Percentiles rank a stretch among this genome's conserved stretches.
Evolutionary conservation across 2,888 invertebrate genomes (phyloP).

Genomic region (Petrolisthes manimaculis): DNA sequence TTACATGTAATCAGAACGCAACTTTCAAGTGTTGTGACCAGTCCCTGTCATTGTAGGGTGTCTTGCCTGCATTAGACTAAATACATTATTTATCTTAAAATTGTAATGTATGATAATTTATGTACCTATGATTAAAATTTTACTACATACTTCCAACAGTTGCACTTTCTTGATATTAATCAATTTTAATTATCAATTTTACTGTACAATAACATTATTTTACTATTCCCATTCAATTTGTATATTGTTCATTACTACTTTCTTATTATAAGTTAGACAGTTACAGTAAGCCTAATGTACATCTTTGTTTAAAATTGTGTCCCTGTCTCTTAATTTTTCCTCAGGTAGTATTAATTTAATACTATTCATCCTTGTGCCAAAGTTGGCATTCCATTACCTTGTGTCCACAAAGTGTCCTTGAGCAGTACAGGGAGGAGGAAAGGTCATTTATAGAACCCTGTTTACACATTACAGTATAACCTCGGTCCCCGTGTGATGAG

Average conservation of each 20-base stretch:
- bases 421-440: constrained; percentile 21
- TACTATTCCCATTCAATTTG: background rate
- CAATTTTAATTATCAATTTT: background rate
- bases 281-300: background rate
- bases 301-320: background rate
- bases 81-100: background rate
- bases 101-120: background rate
- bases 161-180: background rate
- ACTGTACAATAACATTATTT: background rate
- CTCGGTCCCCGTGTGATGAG: too few relatives aligned
- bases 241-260: background rate
- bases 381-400: constrained; percentile 39
- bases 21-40: background rate
- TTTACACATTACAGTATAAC: background rate
- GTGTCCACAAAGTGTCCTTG: constrained; percentile 48
- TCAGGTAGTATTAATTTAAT: constrained; percentile 7
- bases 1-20: too few relatives aligned
- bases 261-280: background rate
- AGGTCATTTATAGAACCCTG: constrained; percentile 12
- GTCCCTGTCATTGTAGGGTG: constrained; percentile 32
- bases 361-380: constrained; percentile 31
- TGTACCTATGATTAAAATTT: background rate
- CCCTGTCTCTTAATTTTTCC: background rate
- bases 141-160: background rate
- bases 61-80: constrained; percentile 10